A percentile compares a stretch with the other conserved stretches of the same genome.
Evolutionary conservation across 2,888 invertebrate genomes (phyloP).

Genomic region (Drosophila monieri): DNA sequence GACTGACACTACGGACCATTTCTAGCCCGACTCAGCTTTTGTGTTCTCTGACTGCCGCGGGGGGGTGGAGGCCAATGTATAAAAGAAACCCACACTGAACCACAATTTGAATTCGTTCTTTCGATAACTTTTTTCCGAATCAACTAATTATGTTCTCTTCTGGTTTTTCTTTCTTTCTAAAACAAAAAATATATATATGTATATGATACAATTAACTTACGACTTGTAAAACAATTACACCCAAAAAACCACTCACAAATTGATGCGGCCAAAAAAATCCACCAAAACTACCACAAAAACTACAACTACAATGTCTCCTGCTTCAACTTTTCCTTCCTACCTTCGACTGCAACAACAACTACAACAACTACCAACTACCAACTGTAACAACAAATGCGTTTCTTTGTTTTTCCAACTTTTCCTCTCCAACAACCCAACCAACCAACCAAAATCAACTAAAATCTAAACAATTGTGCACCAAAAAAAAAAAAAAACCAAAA

Average conservation of each 20-base stretch:
- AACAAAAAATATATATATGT: slow-evolving; percentile 38
- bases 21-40: slow-evolving; percentile 37
- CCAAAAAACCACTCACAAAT: slow-evolving; percentile 42
- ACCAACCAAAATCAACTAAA: slow-evolving; percentile 23
- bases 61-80: slow-evolving; percentile 11
- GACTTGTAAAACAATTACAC: slow-evolving; percentile 29
- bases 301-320: slow-evolving; percentile 50
- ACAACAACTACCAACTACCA: slow-evolving; percentile 37
- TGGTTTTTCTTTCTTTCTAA: slow-evolving; percentile 66
- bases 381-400: slow-evolving; percentile 43
- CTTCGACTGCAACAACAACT: slow-evolving; percentile 52
- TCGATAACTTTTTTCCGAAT: slow-evolving; percentile 65
- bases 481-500: slow-evolving; percentile 7
- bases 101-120: slow-evolving; percentile 66
- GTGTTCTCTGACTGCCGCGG: slow-evolving; percentile 46
- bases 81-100: slow-evolving; percentile 14
- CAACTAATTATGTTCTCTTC: slow-evolving; percentile 71
- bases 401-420: slow-evolving; percentile 38
- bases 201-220: slow-evolving; percentile 22
- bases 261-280: slow-evolving; percentile 36
- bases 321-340: slow-evolving; percentile 59
- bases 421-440: slow-evolving; percentile 23
- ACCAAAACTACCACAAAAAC: slow-evolving; percentile 39
- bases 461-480: slow-evolving; percentile 31
- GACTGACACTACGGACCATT: slow-evolving; percentile 3